Percentiles rank a stretch among this genome's conserved stretches.
These are phyloP conservation scores for Leptura quadrifasciata DNA, from an alignment of 2,888 invertebrate species.

Conservation along the genomic window DNA sequence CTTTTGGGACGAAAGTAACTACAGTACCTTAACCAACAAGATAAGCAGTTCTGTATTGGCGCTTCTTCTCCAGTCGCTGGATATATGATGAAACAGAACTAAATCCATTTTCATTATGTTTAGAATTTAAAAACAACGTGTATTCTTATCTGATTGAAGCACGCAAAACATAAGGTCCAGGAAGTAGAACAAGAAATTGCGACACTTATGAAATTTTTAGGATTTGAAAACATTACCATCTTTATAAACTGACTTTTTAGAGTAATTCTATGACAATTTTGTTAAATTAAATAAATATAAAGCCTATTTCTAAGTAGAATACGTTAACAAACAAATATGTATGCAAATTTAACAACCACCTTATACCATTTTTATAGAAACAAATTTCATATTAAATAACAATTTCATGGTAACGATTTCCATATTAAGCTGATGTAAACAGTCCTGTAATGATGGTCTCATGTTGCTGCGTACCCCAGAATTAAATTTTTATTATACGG, in stretches of 20 bases:
- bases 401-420: constrained; percentile 5
- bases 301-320: not conserved
- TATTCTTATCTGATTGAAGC: too few species aligned
- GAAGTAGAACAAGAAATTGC: too few species aligned
- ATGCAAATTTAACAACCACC: constrained; percentile 5
- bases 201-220: too few species aligned
- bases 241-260: not conserved
- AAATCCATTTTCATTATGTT: too few species aligned
- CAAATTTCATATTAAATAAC: constrained; percentile 1
- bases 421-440: constrained; percentile 14
- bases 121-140: too few species aligned
- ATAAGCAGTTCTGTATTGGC: too few species aligned
- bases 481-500: constrained; percentile 18
- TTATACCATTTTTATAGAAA: not conserved
- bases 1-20: too few species aligned
- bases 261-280: not conserved
- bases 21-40: too few species aligned
- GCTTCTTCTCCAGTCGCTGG: too few species aligned
- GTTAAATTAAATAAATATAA: not conserved
- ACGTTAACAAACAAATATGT: constrained; percentile 24
- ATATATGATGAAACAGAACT: too few species aligned
- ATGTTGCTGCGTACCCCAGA: not conserved
- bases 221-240: too few species aligned
- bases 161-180: too few species aligned
- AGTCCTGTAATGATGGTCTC: not conserved